Evolutionary conservation across 2,797 vertebrate species (phyloP).

Genomic region (Chaetodon trifasciatus): DNA sequence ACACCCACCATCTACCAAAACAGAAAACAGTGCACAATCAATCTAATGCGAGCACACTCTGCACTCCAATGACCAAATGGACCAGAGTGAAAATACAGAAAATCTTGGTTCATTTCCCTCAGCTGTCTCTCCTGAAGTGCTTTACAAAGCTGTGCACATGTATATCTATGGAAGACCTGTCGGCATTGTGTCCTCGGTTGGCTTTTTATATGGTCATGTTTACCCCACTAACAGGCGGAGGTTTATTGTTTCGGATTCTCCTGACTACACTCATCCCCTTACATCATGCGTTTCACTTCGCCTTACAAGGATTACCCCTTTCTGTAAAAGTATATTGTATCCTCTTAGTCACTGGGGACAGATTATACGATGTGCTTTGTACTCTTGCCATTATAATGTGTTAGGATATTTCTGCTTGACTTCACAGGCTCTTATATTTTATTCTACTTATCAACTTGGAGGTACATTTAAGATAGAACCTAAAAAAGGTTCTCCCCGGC

Average conservation of each 20-base stretch:
- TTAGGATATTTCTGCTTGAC: constrained; percentile 4
- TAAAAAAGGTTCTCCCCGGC: constrained; percentile 6
- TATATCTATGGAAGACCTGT: not conserved
- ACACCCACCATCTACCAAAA: constrained; percentile 24
- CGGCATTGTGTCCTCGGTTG: constrained; percentile 3
- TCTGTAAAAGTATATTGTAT: constrained; percentile 24
- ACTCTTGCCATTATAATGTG: constrained; percentile 19
- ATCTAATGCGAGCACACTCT: constrained; percentile 20
- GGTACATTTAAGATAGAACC: not conserved
- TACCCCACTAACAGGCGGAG: not conserved
- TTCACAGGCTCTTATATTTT: constrained; percentile 10
- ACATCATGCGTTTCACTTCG: constrained; percentile 16
- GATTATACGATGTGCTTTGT: constrained; percentile 16
- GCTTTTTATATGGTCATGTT: constrained; percentile 13
- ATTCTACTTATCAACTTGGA: constrained; percentile 5
- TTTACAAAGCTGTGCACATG: not conserved
- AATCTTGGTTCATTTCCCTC: not conserved
- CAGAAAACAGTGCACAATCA: constrained; percentile 27
- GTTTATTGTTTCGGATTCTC: constrained; percentile 16
- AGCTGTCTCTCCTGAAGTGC: not conserved
- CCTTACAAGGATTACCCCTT: constrained; percentile 21
- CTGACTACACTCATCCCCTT: constrained; percentile 21
- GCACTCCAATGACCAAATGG: constrained; percentile 8
- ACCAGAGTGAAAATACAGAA: constrained; percentile 15
- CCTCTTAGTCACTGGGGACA: constrained; percentile 20